phyloP scores from a whole-genome alignment of 2,888 invertebrate genomes.

The Rhorus exstirpatorius region DNA sequence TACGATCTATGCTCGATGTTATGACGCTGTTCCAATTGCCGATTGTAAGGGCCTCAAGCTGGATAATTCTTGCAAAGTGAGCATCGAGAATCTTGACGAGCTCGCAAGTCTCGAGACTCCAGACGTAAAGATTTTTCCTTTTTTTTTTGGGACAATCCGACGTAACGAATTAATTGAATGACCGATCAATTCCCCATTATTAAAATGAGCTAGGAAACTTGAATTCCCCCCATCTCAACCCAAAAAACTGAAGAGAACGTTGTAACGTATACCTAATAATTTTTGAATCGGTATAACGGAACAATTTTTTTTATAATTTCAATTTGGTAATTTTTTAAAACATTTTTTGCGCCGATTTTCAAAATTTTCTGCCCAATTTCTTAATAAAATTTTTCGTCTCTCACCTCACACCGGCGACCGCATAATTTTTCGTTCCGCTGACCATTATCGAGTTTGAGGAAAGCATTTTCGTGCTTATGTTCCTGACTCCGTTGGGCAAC shows the following conservation, averaged over 20 bases:
- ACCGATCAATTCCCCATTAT: too few relatives aligned
- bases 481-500: constrained; percentile 95
- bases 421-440: constrained; percentile 95
- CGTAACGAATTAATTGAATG: too few relatives aligned
- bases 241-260: too few relatives aligned
- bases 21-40: constrained; percentile 97
- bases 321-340: too few relatives aligned
- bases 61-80: constrained; percentile 98
- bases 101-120: constrained; percentile 93
- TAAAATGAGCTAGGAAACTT: too few relatives aligned
- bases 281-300: too few relatives aligned
- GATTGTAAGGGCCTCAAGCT: constrained; percentile 94
- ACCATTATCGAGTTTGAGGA: constrained; percentile 97
- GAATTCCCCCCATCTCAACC: too few relatives aligned
- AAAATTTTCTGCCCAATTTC: too few relatives aligned
- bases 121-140: constrained; percentile 97
- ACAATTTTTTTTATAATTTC: too few relatives aligned
- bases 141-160: too few relatives aligned
- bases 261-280: too few relatives aligned
- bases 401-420: constrained; percentile 97
- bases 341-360: too few relatives aligned
- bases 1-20: constrained; percentile 98
- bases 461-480: constrained; percentile 96
- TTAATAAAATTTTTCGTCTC: background rate
- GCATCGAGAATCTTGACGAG: constrained; percentile 97